Evolutionary conservation across 1,140 invertebrate genomes (phyloP).

Genomic region (Temnothorax longispinosus): DNA sequence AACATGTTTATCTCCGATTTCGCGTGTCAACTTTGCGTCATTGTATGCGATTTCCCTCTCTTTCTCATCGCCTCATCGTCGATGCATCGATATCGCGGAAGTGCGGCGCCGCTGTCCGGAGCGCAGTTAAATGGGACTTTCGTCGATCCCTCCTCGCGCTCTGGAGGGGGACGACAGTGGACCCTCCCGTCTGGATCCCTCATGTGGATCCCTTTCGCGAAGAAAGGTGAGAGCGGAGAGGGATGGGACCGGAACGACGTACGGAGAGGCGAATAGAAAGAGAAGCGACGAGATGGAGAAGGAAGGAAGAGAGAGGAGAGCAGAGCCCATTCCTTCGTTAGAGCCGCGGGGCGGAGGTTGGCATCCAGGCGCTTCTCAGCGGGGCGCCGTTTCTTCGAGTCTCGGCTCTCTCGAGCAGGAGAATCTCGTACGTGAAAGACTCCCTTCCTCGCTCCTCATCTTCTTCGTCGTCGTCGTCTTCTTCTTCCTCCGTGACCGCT

Average conservation of each 20-base stretch:
- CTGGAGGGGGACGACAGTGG: neutral
- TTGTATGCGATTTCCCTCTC: slow-evolving; percentile 60
- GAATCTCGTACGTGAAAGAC: slow-evolving; percentile 69
- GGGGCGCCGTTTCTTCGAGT: slow-evolving; percentile 76
- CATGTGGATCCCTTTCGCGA: slow-evolving; percentile 6
- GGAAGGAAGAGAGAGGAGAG: slow-evolving; percentile 30
- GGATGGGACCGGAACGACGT: neutral
- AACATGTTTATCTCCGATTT: slow-evolving; percentile 80
- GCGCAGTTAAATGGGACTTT: slow-evolving; percentile 42
- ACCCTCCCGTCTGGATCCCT: neutral
- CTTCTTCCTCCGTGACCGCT: slow-evolving; percentile 9
- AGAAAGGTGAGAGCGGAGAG: slow-evolving; percentile 12
- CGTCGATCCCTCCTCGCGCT: neutral
- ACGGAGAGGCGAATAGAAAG: slow-evolving; percentile 44
- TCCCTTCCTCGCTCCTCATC: slow-evolving; percentile 50
- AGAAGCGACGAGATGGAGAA: slow-evolving; percentile 8
- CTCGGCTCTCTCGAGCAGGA: slow-evolving; percentile 43
- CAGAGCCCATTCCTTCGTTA: slow-evolving; percentile 71
- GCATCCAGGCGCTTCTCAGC: slow-evolving; percentile 78
- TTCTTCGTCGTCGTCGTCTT: slow-evolving; percentile 43
- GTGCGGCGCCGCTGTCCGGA: slow-evolving; percentile 26
- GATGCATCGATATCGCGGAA: slow-evolving; percentile 59
- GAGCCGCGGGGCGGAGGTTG: slow-evolving; percentile 74
- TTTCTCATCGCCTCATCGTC: slow-evolving; percentile 2
- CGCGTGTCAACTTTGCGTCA: slow-evolving; percentile 77